These are phyloP conservation scores for Lucifuga dentata DNA, from an alignment of 2,113 vertebrate genomes.

Conservation along the genomic window DNA sequence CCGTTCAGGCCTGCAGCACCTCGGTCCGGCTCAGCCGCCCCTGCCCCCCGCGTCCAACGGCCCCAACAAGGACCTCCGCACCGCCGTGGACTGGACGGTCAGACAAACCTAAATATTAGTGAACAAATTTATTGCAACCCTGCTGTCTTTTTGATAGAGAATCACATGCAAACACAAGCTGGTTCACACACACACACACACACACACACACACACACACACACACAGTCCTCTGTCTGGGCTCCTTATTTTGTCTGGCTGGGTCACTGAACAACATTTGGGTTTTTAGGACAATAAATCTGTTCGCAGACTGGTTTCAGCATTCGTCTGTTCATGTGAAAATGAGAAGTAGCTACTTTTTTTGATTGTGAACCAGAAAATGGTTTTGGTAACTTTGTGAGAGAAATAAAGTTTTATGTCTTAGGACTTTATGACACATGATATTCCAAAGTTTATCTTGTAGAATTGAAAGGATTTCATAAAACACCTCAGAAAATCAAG, in stretches of 20 bases:
- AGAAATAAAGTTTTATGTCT: neutral
- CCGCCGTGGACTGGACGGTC: constrained; percentile 95
- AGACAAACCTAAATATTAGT: constrained; percentile 70
- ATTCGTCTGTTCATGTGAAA: constrained; percentile 45
- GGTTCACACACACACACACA: too few relatives aligned
- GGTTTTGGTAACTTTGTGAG: neutral
- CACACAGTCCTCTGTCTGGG: neutral
- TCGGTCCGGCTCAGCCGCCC: constrained; percentile 88
- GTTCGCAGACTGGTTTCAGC: constrained; percentile 40
- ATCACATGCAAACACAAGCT: neutral
- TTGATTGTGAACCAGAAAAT: neutral
- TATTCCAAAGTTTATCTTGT: constrained; percentile 11
- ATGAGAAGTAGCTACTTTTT: constrained; percentile 25
- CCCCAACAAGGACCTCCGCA: constrained; percentile 91
- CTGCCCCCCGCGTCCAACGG: constrained; percentile 91
- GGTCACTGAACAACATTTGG: constrained; percentile 56
- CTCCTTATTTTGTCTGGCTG: constrained; percentile 32
- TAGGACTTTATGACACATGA: constrained; percentile 8
- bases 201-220: too few relatives aligned
- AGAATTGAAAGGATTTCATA: constrained; percentile 18
- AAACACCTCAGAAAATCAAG: constrained; percentile 8
- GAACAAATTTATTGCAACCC: too few relatives aligned
- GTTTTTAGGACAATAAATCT: constrained; percentile 50
- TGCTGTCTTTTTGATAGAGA: too few relatives aligned
- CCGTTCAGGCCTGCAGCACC: constrained; percentile 95